phyloP scores from a whole-genome alignment of 1,140 invertebrate genomes.

The Agrypnia vestita region DNA sequence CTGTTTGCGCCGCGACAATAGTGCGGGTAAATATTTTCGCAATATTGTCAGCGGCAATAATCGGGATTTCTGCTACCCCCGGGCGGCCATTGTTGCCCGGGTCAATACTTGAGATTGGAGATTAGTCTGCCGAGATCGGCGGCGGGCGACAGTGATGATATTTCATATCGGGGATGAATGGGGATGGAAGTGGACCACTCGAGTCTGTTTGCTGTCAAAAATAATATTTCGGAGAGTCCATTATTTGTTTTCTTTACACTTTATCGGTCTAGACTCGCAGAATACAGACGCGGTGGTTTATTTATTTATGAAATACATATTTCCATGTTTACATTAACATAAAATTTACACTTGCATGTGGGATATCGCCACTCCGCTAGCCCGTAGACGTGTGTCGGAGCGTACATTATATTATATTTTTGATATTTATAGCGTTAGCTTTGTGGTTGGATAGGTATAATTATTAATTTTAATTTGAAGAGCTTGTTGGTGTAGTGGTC shows the following conservation, averaged over 20 bases:
- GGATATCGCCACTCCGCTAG: no score
- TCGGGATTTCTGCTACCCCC: constrained; percentile 37
- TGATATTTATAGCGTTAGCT: no score
- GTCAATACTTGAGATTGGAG: constrained; percentile 41
- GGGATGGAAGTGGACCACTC: background rate
- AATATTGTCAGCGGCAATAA: constrained; percentile 61
- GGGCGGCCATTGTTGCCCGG: constrained; percentile 29
- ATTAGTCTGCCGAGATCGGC: constrained; percentile 25
- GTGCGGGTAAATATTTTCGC: constrained; percentile 60
- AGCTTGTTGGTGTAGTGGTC: no score
- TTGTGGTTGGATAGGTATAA: no score
- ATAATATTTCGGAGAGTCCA: constrained; percentile 34
- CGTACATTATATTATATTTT: no score
- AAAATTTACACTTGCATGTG: no score
- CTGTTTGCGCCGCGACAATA: constrained; percentile 54
- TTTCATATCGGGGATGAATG: constrained; percentile 13
- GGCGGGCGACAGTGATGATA: constrained; percentile 32
- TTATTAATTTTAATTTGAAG: no score
- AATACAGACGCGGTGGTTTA: no score
- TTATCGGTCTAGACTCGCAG: no score
- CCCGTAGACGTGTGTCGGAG: no score
- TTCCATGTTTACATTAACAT: no score
- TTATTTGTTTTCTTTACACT: constrained; percentile 12
- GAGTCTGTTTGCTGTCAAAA: constrained; percentile 27
- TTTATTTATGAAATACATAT: no score